Percentiles rank a stretch among this genome's conserved stretches.
phyloP scores from a whole-genome alignment of 64 coral and sea anemone genomes.

The Porites lutea region DNA sequence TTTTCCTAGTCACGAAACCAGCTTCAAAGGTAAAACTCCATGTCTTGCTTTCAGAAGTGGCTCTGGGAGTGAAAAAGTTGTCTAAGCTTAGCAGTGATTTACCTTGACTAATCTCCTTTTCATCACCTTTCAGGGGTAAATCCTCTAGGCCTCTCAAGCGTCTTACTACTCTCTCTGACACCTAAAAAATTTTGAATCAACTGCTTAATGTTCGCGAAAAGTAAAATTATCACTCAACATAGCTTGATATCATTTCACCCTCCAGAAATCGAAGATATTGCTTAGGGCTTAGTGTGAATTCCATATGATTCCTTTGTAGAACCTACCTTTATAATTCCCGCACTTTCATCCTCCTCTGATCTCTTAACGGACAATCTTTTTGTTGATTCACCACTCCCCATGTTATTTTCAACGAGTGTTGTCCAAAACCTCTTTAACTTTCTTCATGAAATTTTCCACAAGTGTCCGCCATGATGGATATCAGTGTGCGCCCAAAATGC shows the following conservation, averaged over 20 bases:
- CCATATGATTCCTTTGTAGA: background rate
- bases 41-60: no score
- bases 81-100: background rate
- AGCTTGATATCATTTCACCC: no score
- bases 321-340: conserved; percentile 85
- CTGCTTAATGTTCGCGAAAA: background rate
- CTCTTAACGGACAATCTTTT: conserved; percentile 86
- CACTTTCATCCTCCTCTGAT: conserved; percentile 62
- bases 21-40: no score
- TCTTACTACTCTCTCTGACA: conserved; percentile 88
- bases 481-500: background rate
- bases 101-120: conserved; percentile 75
- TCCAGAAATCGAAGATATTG: background rate
- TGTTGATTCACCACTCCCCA: conserved; percentile 97
- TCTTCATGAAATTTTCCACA: background rate
- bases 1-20: no score
- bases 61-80: no score
- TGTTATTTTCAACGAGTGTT: background rate
- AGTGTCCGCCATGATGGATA: conserved; percentile 4
- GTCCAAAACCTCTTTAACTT: background rate
- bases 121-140: conserved; percentile 66
- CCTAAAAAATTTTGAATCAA: conserved; percentile 16
- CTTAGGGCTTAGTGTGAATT: no score
- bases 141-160: conserved; percentile 80
- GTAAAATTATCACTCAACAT: no score